Evolutionary conservation across 2,113 vertebrate species (phyloP), one percentile per base, ranked within the genome.

Genomic region (Percopsis transmontana): DNA sequence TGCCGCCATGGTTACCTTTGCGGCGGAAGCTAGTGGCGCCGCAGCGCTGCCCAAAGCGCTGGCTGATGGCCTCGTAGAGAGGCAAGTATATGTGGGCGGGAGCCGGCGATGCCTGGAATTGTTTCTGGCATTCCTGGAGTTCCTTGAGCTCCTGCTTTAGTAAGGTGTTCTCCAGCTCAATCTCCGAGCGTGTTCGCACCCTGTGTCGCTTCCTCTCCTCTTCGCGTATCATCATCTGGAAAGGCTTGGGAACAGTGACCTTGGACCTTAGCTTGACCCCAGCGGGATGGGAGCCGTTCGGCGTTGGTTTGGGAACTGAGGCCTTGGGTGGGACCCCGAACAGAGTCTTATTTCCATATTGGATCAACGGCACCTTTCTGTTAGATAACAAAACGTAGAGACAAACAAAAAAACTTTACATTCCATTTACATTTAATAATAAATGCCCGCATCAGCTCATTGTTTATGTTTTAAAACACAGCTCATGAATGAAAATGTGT

Each of bases 141-240:
- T 97, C 95, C 21, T 95, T 93, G 23, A 95, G 88, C 74, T 95
- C 91, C 52, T 86, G 92, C 62, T 78, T 91, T 65, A 95, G 42
- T 40, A 93, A 66, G 16, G 84, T 83, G 52, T 91, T 93, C 68
- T 91, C 91, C 74, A 93, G 74, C 83, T 96, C 94, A 0, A 92
- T 68, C 81, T 90, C 91, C 0, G 94, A 92, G 50, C 93, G 94
- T 0, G 93, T 94, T 41, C 91, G 94, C 41, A 91, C 24, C 0
- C 80, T 88, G 58, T 89, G 89, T 57, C 89, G 90, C 69, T 92
- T 96, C 74, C 90, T 94, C 65, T 91, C 94, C 23, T 94, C 92
- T 81, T 99, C 96, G 45, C 97, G 87, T 64, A 97, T 73, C 33
- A 90, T 98, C 97, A 99, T 99, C 66, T 93, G 90, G 87, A 98